Base-by-base conservation (phyloP, 2,113 vertebrate species). In the Hippolais icterina region DNA sequence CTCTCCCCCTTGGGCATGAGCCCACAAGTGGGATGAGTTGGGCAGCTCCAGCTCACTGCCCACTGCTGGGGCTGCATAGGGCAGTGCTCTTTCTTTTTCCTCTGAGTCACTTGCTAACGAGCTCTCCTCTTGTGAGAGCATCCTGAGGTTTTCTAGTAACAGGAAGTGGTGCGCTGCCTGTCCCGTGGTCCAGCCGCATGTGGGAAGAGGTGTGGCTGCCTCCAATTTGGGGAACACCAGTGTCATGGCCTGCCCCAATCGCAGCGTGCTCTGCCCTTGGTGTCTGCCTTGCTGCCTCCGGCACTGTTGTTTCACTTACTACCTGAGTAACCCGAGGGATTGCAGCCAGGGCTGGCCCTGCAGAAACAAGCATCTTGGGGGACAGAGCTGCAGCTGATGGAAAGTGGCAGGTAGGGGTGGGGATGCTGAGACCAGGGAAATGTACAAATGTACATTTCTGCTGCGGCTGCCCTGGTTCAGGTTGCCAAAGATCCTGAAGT, bases 101-200 rank as follows among this genome's bases (percentile, higher is more conserved):
- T 22, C 44, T 12, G 49, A 27, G 47, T 76, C 3, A 0, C 33
- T 92, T 2, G 0, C 42, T 90, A 56, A 64, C 2, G 87, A 81
- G 33, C 56, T 86, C 2, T 1, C 25, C n/a, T 88, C 64, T 74
- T 83, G 60, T 1, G 0, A 90, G 64, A 94, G 52, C 35, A 2
- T 95, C 85, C 85, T 8, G 4, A 70, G 76, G 69, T 86, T 96
- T 95, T 97, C 94, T 96, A 96, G 92, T 37, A 93, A 92, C 92
- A 96, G 93, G 86, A 94, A 93, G 66, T 5, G 0, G 39, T 0
- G 1, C 0, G 0, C 63, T 86, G 83, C 83, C 90, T 47, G 68
- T 53, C 52, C 75, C 2, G 1, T 37, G 70, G 31, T 75, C 83
- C 47, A 4, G 68, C 82, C 3, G 0, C 9, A 1, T 52, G 87